Base-by-base conservation (phyloP, 2,113 vertebrate genomes). In the Heterochromis multidens region DNA sequence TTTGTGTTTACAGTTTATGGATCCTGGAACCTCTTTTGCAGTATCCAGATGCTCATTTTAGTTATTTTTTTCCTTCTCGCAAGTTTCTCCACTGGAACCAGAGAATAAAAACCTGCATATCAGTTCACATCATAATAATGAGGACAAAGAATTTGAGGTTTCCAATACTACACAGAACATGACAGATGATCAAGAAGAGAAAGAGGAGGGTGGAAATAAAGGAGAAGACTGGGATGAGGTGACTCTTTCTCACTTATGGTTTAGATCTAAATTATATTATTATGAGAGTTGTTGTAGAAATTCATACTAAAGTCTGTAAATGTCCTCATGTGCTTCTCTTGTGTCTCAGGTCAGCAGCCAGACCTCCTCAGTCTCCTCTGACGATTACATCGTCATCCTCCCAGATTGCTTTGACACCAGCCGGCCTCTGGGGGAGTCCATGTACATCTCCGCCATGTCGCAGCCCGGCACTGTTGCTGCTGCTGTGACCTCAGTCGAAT, bases 381-480 rank as follows among this genome's bases (percentile, higher is more conserved):
- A 99, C 78, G 98, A 99, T 88, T 99, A 98, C 87, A 97, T 98
- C 92, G 97, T 99, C 5, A 96, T 99, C 88, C 96, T 99, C 67
- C 99, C 99, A 0, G 98, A 99, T 93, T 99, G 99, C 95, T 99
- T 99, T 59, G 98, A 99, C 92, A 99, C 97, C 79, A 98, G 96
- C 82, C 97, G 98, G 35, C 98, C 99, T 3, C 94, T 99, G 59
- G 97, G 97, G 16, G 97, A 99, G 87, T 99, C 98, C 81, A 97
- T 98, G 97, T 99, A 99, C 62, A 98, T 97, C 92, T 98, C 98
- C 0, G 97, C 98, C 11, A 95, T 98, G 92, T 99, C 97, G 2
- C 97, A 98, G 93, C 94, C 96, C 5, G 97, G 95, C 56, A 43
- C 93, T 2, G 93, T 11, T 0, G 84, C 93, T 1, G 82, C 93